Evolutionary conservation across 2,888 invertebrate genomes (phyloP).

Genomic region (Agapetus fuscipes): DNA sequence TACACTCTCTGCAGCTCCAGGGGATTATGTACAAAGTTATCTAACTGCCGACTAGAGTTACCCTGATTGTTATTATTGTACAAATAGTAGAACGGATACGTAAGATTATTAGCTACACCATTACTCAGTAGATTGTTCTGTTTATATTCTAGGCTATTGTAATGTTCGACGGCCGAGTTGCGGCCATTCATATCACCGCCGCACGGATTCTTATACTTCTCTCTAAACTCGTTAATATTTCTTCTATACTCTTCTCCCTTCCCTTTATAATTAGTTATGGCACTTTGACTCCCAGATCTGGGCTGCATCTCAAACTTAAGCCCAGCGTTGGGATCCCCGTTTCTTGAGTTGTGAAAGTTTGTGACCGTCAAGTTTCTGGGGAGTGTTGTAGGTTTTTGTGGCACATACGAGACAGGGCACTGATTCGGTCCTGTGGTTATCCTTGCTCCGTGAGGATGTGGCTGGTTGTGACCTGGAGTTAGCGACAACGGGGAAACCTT

Average conservation of each 20-base stretch:
- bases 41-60: constrained; percentile 35
- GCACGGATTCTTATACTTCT: constrained; percentile 51
- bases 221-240: constrained; percentile 53
- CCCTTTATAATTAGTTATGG: constrained; percentile 23
- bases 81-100: constrained; percentile 43
- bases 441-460: constrained; percentile 27
- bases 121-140: constrained; percentile 9
- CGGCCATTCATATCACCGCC: constrained; percentile 33
- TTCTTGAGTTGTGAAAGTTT: constrained; percentile 33
- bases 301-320: constrained; percentile 14
- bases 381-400: constrained; percentile 40
- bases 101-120: constrained; percentile 35
- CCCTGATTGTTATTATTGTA: constrained; percentile 49
- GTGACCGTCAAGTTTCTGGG: constrained; percentile 43
- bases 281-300: constrained; percentile 25
- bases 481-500: constrained; percentile 40
- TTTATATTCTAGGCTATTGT: constrained; percentile 10
- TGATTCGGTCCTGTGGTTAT: constrained; percentile 30
- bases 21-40: constrained; percentile 45
- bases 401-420: constrained; percentile 38
- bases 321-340: constrained; percentile 16
- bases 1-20: constrained; percentile 48
- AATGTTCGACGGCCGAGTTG: constrained; percentile 25
- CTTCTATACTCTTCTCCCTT: constrained; percentile 48
- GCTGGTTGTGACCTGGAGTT: constrained; percentile 22